Percentiles rank a stretch among this genome's conserved stretches.
These are phyloP conservation scores for Sylvia borin DNA, from an alignment of 2,797 vertebrate genomes.

Conservation along the genomic window DNA sequence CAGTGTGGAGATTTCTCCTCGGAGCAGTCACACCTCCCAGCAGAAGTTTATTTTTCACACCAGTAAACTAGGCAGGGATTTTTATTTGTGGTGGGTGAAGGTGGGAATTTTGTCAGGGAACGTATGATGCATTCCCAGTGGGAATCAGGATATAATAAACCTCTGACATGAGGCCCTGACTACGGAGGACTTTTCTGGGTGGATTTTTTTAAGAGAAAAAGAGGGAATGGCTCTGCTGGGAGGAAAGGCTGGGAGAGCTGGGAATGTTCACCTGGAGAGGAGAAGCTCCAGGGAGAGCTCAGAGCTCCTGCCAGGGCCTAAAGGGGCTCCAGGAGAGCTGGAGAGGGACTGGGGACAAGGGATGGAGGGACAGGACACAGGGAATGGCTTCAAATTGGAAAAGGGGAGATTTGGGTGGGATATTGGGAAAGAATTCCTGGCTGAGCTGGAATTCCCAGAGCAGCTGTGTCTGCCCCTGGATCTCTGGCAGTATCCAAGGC, in stretches of 20 bases:
- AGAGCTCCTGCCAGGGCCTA: neutral
- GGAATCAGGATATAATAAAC: neutral
- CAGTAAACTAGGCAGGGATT: neutral
- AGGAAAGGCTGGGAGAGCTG: neutral
- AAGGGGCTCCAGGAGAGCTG: neutral
- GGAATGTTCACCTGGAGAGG: neutral
- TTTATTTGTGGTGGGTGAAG: neutral
- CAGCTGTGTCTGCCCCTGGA: too few species aligned
- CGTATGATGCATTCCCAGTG: neutral
- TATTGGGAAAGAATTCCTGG: too few species aligned
- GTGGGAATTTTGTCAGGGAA: neutral
- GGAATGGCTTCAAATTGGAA: too few species aligned
- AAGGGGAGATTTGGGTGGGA: too few species aligned
- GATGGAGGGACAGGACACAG: too few species aligned
- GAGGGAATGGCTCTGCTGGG: neutral
- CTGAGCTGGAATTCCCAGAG: too few species aligned
- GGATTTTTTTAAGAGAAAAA: neutral
- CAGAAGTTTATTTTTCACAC: neutral
- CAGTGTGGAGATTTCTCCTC: neutral
- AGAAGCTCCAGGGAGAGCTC: neutral
- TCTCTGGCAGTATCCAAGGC: too few species aligned
- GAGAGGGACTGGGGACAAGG: too few species aligned
- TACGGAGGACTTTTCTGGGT: neutral
- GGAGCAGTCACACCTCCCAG: neutral
- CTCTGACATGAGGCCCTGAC: neutral